phyloP scores from a whole-genome alignment of 2,113 vertebrate species.

The Mastomys natalensis region DNA sequence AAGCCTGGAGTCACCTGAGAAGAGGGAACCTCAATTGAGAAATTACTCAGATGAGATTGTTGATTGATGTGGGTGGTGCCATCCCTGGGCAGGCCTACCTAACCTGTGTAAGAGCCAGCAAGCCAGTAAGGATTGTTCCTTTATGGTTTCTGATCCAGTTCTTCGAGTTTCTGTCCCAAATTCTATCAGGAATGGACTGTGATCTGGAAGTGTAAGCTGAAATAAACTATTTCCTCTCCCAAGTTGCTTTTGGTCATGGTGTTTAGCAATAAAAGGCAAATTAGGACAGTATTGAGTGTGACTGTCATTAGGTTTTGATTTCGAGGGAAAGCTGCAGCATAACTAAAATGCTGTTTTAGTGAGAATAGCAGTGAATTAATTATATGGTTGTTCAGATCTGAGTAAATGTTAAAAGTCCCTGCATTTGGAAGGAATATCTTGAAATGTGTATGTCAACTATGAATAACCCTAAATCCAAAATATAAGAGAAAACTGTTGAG shows the following conservation, averaged over 20 bases:
- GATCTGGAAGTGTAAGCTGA: neutral
- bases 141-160: neutral
- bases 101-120: neutral
- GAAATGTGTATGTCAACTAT: neutral
- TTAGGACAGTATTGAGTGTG: neutral
- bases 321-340: neutral
- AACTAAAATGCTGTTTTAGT: slow-evolving; percentile 9
- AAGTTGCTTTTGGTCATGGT: neutral
- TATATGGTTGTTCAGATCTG: neutral
- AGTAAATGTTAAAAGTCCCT: neutral
- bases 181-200: neutral
- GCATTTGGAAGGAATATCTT: neutral
- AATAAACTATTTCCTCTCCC: neutral
- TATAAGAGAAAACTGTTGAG: neutral
- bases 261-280: neutral
- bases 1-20: neutral
- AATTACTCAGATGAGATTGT: neutral
- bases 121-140: neutral
- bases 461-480: neutral
- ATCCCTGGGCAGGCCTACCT: neutral
- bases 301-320: slow-evolving; percentile 21
- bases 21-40: neutral
- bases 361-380: neutral
- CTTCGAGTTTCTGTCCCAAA: neutral
- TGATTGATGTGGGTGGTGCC: neutral